A percentile compares a stretch with the other conserved stretches of the same genome.
These are phyloP conservation scores for Zaprionus camerounensis DNA, from an alignment of 1,140 invertebrate genomes.

Conservation along the genomic window DNA sequence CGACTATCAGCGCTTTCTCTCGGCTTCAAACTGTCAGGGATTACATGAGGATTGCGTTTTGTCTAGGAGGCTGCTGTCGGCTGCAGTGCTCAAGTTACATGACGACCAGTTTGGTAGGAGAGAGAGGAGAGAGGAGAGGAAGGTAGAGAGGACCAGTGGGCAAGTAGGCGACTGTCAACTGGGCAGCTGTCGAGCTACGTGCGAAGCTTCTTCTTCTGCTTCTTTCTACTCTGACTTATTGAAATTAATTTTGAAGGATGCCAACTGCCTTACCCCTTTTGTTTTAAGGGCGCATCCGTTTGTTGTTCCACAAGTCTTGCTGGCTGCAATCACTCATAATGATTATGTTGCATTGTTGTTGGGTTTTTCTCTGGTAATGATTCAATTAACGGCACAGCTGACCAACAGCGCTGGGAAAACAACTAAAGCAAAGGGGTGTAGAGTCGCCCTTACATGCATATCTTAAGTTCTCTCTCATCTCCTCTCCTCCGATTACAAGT, in stretches of 20 bases:
- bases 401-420: conserved; percentile 46
- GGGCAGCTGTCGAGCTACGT: conserved; percentile 41
- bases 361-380: conserved; percentile 41
- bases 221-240: conserved; percentile 39
- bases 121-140: neutral
- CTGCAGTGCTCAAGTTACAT: conserved; percentile 33
- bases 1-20: conserved; percentile 26
- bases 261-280: conserved; percentile 21
- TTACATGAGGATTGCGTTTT: conserved; percentile 52
- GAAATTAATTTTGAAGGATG: conserved; percentile 43
- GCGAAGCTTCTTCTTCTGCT: conserved; percentile 17
- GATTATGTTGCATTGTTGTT: conserved; percentile 55
- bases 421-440: conserved; percentile 27
- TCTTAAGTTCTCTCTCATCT: neutral
- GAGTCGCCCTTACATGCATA: neutral
- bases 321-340: conserved; percentile 45
- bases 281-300: conserved; percentile 38
- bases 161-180: conserved; percentile 7
- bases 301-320: neutral
- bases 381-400: conserved; percentile 58
- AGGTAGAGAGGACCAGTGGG: neutral
- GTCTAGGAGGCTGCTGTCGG: conserved; percentile 43
- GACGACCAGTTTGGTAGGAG: conserved; percentile 18
- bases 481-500: conserved; percentile 42
- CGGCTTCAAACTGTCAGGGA: conserved; percentile 46